Base-by-base conservation (phyloP, 2,113 vertebrate species). In the Apus apus region DNA sequence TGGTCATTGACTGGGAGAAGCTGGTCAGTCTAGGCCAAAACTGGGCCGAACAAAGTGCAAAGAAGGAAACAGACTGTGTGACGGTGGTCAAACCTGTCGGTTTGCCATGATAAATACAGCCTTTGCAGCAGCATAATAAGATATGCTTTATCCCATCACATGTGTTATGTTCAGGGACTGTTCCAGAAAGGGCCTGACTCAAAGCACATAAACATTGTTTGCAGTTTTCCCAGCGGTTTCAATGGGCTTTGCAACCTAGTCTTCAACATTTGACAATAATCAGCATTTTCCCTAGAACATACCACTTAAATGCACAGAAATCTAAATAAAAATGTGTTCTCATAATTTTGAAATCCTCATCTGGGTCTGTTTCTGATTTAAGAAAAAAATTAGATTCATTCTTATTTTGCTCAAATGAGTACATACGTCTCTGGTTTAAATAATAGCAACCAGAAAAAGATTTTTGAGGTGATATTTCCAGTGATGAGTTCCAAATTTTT, bases 211-310 rank as follows among this genome's bases (percentile, higher is more conserved):
- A 89, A 91, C 89, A 91, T 72, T 64, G 4, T 27, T 91, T 94
- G 34, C 72, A 90, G 64, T 94, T 96, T 96, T 93, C 76, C 82
- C 75, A 71, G 68, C 4, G 27, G 65, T 94, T 94, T 96, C 72
- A 70, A 53, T 61, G n/a, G 72, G 68, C 61, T 92, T 95, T 90
- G 68, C 4, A 8, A 87, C 50, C 50, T n/a, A 68, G 57, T 76
- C 40, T 89, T 78, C 74, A 76, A 95, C 94, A 96, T 96, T 95
- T 94, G 93, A 90, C 66, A 93, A 68, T 57, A 93, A 90, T 96
- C 86, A 96, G 26, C 68, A 70, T 85, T 92, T 92, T 89, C 66
- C 76, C 83, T 93, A 87, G 80, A 93, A 92, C 83, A 81, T 68
- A 80, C 53, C 68, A 85, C 53, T 86, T 62, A 80, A 83, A 94